phyloP scores from a whole-genome alignment of 2,113 vertebrate genomes.

The Mus spicilegus region DNA sequence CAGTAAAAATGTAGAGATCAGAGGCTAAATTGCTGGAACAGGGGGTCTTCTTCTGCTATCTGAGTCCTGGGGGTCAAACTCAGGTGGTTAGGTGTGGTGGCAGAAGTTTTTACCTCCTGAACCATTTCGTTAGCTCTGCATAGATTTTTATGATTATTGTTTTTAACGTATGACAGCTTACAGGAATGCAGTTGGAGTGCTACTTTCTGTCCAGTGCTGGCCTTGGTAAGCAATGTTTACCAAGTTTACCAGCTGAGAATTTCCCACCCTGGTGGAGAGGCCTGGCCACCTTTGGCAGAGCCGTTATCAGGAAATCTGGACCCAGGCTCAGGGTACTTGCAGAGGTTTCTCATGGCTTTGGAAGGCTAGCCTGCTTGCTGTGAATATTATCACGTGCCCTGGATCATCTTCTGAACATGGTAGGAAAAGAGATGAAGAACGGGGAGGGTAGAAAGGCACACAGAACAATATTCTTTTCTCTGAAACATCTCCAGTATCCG shows the following conservation, averaged over 20 bases:
- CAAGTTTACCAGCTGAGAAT: background rate
- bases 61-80: background rate
- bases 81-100: no score
- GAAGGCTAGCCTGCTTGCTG: background rate
- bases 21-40: background rate
- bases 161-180: background rate
- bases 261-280: background rate
- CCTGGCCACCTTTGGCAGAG: background rate
- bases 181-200: background rate
- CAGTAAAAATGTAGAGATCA: background rate
- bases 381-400: background rate
- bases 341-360: background rate
- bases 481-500: background rate
- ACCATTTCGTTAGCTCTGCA: background rate
- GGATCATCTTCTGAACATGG: background rate
- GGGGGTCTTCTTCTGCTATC: background rate
- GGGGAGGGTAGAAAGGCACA: background rate
- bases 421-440: background rate
- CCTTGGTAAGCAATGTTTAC: background rate
- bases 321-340: background rate
- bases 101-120: background rate
- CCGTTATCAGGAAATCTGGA: background rate
- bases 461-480: background rate
- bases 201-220: background rate
- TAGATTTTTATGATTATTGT: background rate